These are phyloP conservation scores for Dascyllus trimaculatus DNA, from an alignment of 2,113 vertebrate species.

Conservation along the genomic window DNA sequence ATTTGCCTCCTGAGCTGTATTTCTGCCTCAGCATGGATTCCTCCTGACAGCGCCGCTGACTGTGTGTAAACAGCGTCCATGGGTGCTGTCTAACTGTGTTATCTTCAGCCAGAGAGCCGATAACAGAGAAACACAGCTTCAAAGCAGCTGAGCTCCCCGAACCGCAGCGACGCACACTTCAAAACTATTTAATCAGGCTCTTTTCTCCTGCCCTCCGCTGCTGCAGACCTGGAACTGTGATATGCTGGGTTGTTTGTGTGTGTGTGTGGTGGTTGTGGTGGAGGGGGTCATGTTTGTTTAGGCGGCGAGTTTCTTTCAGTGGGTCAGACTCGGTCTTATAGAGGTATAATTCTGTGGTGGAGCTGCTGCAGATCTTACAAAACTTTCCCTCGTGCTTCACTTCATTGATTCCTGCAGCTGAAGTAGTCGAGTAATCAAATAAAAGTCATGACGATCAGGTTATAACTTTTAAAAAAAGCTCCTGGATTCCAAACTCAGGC, in stretches of 20 bases:
- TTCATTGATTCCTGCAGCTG: constrained; percentile 37
- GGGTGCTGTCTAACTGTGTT: constrained; percentile 58
- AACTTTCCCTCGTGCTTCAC: constrained; percentile 5
- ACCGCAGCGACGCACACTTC: constrained; percentile 57
- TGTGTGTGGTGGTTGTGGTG: constrained; percentile 45
- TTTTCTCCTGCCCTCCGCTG: constrained; percentile 55
- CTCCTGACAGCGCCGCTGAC: constrained; percentile 11
- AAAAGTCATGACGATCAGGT: background rate
- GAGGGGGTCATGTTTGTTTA: constrained; percentile 72
- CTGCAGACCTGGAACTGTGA: constrained; percentile 50
- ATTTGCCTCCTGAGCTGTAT: constrained; percentile 1
- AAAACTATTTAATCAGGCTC: constrained; percentile 80
- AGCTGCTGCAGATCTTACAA: constrained; percentile 40
- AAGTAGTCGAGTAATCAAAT: constrained; percentile 34
- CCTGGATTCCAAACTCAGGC: background rate
- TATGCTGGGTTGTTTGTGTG: constrained; percentile 19
- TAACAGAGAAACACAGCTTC: constrained; percentile 76
- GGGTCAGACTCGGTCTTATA: constrained; percentile 24
- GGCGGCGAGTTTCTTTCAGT: constrained; percentile 53
- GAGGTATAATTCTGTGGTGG: constrained; percentile 67
- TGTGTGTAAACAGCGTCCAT: constrained; percentile 63
- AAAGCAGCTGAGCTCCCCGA: constrained; percentile 77
- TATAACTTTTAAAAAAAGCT: background rate
- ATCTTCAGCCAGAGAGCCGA: constrained; percentile 64
- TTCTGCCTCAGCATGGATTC: constrained; percentile 5